Percentiles rank a stretch among this genome's conserved stretches.
phyloP scores from a whole-genome alignment of 92 coral and sea anemone genomes.

The Scolanthus callimorphus region DNA sequence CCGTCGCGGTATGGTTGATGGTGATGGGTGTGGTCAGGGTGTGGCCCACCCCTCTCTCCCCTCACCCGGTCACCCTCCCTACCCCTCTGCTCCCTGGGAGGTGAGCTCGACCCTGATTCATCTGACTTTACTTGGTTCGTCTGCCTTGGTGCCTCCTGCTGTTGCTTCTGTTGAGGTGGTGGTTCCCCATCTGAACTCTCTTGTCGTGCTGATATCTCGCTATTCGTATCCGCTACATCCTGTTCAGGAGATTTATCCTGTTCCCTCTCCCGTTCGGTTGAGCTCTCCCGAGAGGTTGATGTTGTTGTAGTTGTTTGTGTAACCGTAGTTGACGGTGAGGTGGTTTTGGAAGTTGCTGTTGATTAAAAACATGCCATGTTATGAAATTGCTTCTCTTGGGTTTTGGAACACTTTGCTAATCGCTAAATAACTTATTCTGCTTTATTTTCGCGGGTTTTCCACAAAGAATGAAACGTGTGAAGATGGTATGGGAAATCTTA shows the following conservation, averaged over 20 bases:
- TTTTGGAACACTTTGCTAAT: too few relatives aligned
- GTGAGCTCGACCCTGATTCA: constrained; percentile 1
- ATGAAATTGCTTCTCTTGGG: too few relatives aligned
- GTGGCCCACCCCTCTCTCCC: neutral
- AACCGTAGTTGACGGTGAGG: constrained; percentile 2
- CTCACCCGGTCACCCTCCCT: constrained; percentile 16
- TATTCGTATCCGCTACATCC: neutral
- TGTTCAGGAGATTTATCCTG: constrained; percentile 9
- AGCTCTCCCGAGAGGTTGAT: neutral
- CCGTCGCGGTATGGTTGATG: constrained; percentile 15
- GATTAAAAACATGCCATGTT: too few relatives aligned
- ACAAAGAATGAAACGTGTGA: too few relatives aligned
- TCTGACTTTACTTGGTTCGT: constrained; percentile 15
- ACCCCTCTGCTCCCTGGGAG: constrained; percentile 23
- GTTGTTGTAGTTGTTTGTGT: constrained; percentile 7
- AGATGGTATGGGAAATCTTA: too few relatives aligned
- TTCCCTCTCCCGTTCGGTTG: neutral
- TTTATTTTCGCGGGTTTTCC: too few relatives aligned
- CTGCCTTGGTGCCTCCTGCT: constrained; percentile 9
- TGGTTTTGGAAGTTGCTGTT: constrained; percentile 2
- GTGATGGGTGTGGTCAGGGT: neutral
- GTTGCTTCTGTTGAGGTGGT: constrained; percentile 22
- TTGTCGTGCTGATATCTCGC: constrained; percentile 4
- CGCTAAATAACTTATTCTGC: too few relatives aligned
- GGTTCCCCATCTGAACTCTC: constrained; percentile 37